Evolutionary conservation across 2,888 invertebrate species (phyloP), one percentile per base, ranked within the genome.

Genomic region (Rhagium mordax): DNA sequence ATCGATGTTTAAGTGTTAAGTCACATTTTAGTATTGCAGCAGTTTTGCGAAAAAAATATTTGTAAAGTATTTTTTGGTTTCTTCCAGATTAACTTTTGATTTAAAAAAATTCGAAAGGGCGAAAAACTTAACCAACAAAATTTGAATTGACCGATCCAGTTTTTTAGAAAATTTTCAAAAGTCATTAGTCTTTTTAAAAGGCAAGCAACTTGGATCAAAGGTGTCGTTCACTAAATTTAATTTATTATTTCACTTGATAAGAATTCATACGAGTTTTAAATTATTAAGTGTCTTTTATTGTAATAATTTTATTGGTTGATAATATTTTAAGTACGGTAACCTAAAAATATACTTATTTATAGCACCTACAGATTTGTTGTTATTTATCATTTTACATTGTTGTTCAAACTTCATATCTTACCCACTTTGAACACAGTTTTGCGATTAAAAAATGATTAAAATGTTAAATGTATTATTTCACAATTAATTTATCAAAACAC

Each of bases 311-410:
- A 64, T n/a, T 41, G 49, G 21, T 15, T 27, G 62, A 64, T 64
- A 48, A 64, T 49, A 15, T 51, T 27, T 53, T 65, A 51, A 65
- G 62, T 48, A 49, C 16, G 18, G 15, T 33, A 53, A 41, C 29
- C 65, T 65, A 65, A 65, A 65, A 53, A 65, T 65, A 53, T 27
- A 27, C 18, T 15, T 53, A 53, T 65, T 65, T 65, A 33, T 59
- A 59, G 41, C n/a, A 41, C 27, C 33, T 10, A 29, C 27, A 29
- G 59, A 59, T 59, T 65, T 53, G 53, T 65, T 65, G 7, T 33
- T 53, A 53, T 51, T 65, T 65, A 33, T 65, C 64, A 49, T 27
- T 24, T 59, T 13, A n/a, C 16, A 55, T 59, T 59, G 59, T 55
- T 33, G 65, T 65, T 65, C 8, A 18, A 47, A 49, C n/a, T 55